Conservation (phyloP, 2,797 vertebrate genomes). For the Aulostomus chinensis region DNA sequence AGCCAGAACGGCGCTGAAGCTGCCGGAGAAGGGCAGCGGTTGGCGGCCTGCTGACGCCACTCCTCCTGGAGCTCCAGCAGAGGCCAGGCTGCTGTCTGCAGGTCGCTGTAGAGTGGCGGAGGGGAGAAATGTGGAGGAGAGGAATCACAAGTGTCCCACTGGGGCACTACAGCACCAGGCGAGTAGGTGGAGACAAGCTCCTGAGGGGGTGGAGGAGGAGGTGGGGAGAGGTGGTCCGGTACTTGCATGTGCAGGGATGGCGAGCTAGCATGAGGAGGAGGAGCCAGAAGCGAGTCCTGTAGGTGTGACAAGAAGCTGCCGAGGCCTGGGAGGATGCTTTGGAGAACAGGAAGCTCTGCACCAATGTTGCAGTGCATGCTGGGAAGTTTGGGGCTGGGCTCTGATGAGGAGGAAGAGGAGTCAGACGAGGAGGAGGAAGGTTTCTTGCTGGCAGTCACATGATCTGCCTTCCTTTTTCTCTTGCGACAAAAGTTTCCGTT, state of each 20-base stretch:
- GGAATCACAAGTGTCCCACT: conserved; percentile 79
- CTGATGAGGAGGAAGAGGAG: conserved; percentile 46
- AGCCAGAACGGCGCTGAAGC: conserved; percentile 75
- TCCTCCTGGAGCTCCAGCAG: conserved; percentile 49
- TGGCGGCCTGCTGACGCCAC: conserved; percentile 16
- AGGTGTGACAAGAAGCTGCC: conserved; percentile 80
- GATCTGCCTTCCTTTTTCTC: conserved; percentile 90
- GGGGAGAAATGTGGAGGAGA: conserved; percentile 49
- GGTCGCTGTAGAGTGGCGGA: conserved; percentile 66
- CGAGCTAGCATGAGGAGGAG: neutral
- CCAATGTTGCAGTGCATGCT: conserved; percentile 66
- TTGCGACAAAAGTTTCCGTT: conserved; percentile 96
- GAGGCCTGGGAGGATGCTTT: conserved; percentile 71
- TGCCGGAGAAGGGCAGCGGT: conserved; percentile 52
- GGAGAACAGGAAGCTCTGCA: conserved; percentile 64
- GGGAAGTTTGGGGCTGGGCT: conserved; percentile 76
- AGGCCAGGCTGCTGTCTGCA: conserved; percentile 27
- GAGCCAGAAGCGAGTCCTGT: conserved; percentile 18
- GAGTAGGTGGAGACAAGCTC: conserved; percentile 80
- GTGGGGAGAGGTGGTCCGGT: conserved; percentile 71
- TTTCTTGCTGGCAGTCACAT: neutral
- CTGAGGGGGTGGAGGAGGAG: conserved; percentile 62
- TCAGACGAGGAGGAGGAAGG: conserved; percentile 6
- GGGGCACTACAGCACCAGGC: conserved; percentile 69
- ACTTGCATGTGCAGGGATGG: conserved; percentile 54